Percentiles rank a stretch among this genome's conserved stretches.
Evolutionary conservation across 92 coral and sea anemone genomes (phyloP).

Genomic region (Virgularia gustaviana): DNA sequence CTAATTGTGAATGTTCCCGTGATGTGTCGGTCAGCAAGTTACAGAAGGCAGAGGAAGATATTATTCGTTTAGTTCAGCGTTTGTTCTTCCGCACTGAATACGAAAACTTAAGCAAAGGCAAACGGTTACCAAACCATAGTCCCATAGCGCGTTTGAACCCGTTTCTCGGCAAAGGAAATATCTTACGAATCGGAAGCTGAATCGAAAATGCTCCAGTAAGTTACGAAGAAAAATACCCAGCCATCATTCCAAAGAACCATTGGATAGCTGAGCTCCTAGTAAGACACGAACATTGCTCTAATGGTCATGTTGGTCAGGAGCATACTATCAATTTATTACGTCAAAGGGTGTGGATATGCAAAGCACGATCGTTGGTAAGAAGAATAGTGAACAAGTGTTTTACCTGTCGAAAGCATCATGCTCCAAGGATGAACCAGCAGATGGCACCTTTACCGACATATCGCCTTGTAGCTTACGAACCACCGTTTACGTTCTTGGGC

Average conservation of each 20-base stretch:
- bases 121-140: neutral
- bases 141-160: neutral
- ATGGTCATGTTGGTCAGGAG: conserved; percentile 39
- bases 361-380: conserved; percentile 44
- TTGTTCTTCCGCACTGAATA: neutral
- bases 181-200: neutral
- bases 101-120: neutral
- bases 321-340: conserved; percentile 34
- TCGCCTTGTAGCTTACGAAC: conserved; percentile 41
- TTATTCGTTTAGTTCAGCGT: too few relatives aligned
- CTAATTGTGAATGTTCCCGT: neutral
- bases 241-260: neutral
- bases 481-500: conserved; percentile 53
- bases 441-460: conserved; percentile 53
- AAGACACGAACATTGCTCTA: neutral
- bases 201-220: neutral
- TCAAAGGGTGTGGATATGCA: conserved; percentile 41
- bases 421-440: conserved; percentile 34
- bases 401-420: conserved; percentile 46
- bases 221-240: neutral
- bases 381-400: conserved; percentile 41
- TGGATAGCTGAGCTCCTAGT: neutral
- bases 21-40: neutral
- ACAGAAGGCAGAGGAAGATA: neutral
- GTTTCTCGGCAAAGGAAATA: neutral